Evolutionary conservation across 1,140 invertebrate species (phyloP).

Genomic region (Hylyphantes graminicola): DNA sequence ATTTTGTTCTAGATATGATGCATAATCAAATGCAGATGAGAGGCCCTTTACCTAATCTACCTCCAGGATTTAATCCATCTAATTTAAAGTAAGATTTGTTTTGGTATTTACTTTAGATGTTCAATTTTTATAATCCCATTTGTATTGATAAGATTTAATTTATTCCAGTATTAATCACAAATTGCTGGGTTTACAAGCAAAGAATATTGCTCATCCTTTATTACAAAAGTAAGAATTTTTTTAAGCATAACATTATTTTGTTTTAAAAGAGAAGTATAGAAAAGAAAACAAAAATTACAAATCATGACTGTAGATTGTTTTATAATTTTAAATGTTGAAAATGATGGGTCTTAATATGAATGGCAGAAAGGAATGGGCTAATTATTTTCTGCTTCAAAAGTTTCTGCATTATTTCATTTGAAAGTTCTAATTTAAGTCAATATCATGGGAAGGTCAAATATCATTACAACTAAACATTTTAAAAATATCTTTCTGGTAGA

Average conservation of each 20-base stretch:
- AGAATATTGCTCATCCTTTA: constrained; percentile 27
- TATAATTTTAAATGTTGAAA: no score
- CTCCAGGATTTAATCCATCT: constrained; percentile 38
- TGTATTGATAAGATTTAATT: neutral
- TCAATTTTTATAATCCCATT: neutral
- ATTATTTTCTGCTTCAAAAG: no score
- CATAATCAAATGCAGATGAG: constrained; percentile 22
- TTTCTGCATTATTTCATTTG: no score
- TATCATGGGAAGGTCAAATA: no score
- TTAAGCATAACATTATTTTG: neutral
- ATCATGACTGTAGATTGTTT: no score
- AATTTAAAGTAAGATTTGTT: constrained; percentile 23
- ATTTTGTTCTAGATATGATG: constrained; percentile 17
- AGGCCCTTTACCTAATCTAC: constrained; percentile 34
- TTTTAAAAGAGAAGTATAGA: neutral
- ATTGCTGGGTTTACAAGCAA: neutral
- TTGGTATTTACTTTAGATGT: neutral
- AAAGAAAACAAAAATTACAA: neutral
- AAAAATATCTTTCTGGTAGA: no score
- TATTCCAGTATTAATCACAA: constrained; percentile 31
- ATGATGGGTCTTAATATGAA: no score
- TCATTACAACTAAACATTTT: no score
- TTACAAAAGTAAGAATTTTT: constrained; percentile 40
- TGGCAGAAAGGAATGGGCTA: no score
- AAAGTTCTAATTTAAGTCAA: no score